Conservation (phyloP, 1,140 invertebrate genomes). For the Riptortus pedestris region DNA sequence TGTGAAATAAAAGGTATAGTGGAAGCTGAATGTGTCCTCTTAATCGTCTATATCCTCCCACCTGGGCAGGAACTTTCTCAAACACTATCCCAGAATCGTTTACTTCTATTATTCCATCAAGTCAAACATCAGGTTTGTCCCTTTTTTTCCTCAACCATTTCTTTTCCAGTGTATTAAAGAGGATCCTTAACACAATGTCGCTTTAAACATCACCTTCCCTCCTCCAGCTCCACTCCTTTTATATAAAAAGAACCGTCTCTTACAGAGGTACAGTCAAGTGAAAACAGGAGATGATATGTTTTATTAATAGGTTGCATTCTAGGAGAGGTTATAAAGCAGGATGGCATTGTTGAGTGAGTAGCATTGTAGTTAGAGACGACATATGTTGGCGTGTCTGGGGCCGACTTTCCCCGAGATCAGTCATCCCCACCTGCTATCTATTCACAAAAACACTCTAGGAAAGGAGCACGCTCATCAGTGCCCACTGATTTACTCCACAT, state of each 20-base stretch:
- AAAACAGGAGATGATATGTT: slow-evolving; percentile 2
- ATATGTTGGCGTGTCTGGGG: neutral
- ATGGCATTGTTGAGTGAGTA: slow-evolving; percentile 6
- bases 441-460: no score
- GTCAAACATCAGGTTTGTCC: neutral
- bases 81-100: no score
- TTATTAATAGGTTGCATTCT: neutral
- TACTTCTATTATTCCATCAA: neutral
- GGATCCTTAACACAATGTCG: slow-evolving; percentile 5
- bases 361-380: neutral
- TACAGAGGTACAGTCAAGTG: slow-evolving; percentile 1
- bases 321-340: slow-evolving; percentile 1
- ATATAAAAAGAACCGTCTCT: neutral
- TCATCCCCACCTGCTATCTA: neutral
- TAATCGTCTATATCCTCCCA: slow-evolving; percentile 7
- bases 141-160: neutral
- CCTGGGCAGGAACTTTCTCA: neutral
- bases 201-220: neutral
- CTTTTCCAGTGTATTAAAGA: neutral
- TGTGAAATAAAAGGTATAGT: no score
- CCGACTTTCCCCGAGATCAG: neutral
- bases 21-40: neutral
- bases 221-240: neutral
- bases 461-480: no score
- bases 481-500: no score